Evolutionary conservation across 2,888 invertebrate genomes (phyloP).

Genomic region (Andrena camellia): DNA sequence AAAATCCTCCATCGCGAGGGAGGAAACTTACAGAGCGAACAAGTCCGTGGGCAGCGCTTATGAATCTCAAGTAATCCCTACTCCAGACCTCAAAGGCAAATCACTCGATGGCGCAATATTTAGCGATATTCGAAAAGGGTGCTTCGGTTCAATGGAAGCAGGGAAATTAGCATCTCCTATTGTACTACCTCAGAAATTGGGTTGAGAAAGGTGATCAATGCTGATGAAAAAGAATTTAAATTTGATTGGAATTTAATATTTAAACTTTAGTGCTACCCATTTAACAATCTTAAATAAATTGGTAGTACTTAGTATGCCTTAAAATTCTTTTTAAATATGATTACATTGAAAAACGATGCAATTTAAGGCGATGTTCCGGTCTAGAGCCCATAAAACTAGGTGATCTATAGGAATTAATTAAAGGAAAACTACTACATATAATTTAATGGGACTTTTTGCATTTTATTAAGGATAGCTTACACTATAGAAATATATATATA

Average conservation of each 20-base stretch:
- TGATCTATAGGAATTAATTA: no score
- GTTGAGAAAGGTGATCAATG: constrained; percentile 1
- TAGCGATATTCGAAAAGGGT: background rate
- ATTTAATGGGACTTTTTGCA: no score
- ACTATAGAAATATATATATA: no score
- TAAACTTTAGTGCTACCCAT: background rate
- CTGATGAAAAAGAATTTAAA: background rate
- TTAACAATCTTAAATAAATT: no score
- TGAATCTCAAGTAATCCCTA: constrained; percentile 27
- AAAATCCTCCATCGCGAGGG: background rate
- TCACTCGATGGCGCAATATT: background rate
- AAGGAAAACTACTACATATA: no score
- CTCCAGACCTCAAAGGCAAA: constrained; percentile 28
- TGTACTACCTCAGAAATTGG: background rate
- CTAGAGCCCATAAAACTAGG: no score
- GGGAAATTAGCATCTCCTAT: constrained; percentile 13
- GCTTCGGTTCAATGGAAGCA: background rate
- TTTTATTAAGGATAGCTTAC: no score
- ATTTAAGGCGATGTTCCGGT: background rate
- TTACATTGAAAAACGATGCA: background rate
- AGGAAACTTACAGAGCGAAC: background rate
- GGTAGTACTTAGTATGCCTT: no score
- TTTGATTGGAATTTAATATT: background rate
- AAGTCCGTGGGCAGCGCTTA: background rate
- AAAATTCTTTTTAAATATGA: no score